Percentiles rank a stretch among this genome's conserved stretches.
Conservation (phyloP, 2,797 vertebrate species). For the Enteromius anoplus region DNA sequence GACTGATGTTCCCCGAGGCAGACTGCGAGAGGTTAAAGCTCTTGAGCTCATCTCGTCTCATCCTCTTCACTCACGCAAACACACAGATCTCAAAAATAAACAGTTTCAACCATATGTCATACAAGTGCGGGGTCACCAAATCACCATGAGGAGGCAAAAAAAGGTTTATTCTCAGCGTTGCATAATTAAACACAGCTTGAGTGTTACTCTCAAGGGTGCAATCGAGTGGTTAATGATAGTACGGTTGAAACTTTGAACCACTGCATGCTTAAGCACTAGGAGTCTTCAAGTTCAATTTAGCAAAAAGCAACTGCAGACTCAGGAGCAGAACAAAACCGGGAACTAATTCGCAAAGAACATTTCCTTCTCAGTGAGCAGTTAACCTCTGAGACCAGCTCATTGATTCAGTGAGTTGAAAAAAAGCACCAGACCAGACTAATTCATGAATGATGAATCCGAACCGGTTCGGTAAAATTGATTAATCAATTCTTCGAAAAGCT, state of each 20-base stretch:
- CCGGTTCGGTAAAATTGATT: not conserved
- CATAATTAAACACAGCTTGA: not conserved
- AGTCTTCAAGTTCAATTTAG: not conserved
- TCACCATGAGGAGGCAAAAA: not conserved
- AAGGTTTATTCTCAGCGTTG: not conserved
- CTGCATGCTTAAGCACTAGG: not conserved
- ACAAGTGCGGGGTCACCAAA: constrained; percentile 1
- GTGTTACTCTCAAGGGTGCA: not conserved
- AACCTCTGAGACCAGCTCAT: not conserved
- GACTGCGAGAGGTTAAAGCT: constrained; percentile 8
- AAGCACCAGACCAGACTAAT: not conserved
- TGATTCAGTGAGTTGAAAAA: constrained; percentile 3
- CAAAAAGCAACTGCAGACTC: not conserved
- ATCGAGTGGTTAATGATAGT: not conserved
- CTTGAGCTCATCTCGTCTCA: constrained; percentile 29
- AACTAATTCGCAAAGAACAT: not conserved
- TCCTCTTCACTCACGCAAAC: constrained; percentile 17
- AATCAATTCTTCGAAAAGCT: not conserved
- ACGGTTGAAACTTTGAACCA: not conserved
- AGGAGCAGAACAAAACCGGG: not conserved
- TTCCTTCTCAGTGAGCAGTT: not conserved
- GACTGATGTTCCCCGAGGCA: constrained; percentile 30
- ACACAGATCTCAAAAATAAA: constrained; percentile 7
- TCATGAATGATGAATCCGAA: not conserved
- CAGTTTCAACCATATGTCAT: constrained; percentile 2